Evolutionary conservation across 2,113 vertebrate genomes (phyloP).

Genomic region (Pomatorhinus ruficollis): DNA sequence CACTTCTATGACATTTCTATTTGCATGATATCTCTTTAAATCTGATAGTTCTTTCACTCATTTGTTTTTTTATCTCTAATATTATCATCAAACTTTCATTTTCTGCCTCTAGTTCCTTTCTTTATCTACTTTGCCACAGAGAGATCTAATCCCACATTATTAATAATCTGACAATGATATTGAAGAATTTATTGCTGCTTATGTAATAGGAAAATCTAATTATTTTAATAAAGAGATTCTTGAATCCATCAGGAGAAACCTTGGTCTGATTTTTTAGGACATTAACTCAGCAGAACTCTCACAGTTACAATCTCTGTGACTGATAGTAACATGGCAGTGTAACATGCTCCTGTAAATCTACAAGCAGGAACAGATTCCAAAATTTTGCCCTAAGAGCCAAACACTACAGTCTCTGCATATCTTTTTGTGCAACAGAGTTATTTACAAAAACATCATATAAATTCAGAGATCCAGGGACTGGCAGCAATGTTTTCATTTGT

Average conservation of each 20-base stretch:
- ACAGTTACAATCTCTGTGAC: not conserved
- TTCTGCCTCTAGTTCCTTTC: not conserved
- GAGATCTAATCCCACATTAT: not conserved
- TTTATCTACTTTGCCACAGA: not conserved
- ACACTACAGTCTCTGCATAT: not conserved
- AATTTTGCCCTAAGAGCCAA: not conserved
- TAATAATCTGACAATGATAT: not conserved
- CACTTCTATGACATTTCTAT: not conserved
- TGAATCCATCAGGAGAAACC: not conserved
- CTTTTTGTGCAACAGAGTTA: not conserved
- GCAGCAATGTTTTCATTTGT: not conserved
- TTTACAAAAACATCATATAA: not conserved
- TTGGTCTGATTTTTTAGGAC: not conserved
- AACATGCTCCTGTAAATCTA: not conserved
- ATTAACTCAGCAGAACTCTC: not conserved
- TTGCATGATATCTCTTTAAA: not conserved
- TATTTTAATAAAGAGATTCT: not conserved
- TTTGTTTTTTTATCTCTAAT: not conserved
- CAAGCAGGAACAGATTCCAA: not conserved
- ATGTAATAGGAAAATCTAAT: not conserved
- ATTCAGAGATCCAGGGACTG: not conserved
- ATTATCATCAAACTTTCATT: not conserved
- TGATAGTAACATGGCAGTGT: not conserved
- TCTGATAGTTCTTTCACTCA: not conserved
- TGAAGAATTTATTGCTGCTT: not conserved